These are phyloP conservation scores for Megalops atlanticus DNA, from an alignment of 2,113 vertebrate genomes.

Conservation along the genomic window DNA sequence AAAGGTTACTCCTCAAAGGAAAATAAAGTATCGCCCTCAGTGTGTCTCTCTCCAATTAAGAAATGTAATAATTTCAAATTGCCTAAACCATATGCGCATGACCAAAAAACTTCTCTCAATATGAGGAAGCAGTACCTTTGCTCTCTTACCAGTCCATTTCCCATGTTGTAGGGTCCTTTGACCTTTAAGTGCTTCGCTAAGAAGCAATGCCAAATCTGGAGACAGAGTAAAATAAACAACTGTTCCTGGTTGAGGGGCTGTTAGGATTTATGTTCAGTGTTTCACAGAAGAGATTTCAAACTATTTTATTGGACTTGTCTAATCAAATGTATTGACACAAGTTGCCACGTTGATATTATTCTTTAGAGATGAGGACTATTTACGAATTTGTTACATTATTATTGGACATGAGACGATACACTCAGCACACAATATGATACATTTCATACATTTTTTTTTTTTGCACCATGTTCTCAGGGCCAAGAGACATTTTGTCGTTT, in stretches of 20 bases:
- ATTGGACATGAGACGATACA: no score
- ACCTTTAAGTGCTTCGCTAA: no score
- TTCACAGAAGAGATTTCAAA: background rate
- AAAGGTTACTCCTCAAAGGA: background rate
- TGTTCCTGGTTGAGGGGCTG: no score
- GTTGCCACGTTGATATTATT: background rate
- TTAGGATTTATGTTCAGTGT: no score
- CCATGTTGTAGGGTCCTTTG: background rate
- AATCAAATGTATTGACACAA: background rate
- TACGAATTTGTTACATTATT: no score
- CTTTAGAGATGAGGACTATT: no score
- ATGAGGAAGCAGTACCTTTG: background rate
- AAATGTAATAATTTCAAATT: conserved; percentile 3
- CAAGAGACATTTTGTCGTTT: no score
- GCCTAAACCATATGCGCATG: background rate
- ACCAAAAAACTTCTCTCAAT: background rate
- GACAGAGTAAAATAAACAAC: no score
- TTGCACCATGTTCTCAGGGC: no score
- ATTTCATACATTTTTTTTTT: no score
- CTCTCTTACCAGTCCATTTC: no score
- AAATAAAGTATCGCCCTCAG: conserved; percentile 1
- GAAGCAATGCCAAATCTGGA: background rate
- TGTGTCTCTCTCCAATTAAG: background rate
- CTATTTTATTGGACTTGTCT: background rate
- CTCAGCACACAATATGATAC: no score